Conservation (phyloP, 92 coral and sea anemone species). For the Porites cylindrica region DNA sequence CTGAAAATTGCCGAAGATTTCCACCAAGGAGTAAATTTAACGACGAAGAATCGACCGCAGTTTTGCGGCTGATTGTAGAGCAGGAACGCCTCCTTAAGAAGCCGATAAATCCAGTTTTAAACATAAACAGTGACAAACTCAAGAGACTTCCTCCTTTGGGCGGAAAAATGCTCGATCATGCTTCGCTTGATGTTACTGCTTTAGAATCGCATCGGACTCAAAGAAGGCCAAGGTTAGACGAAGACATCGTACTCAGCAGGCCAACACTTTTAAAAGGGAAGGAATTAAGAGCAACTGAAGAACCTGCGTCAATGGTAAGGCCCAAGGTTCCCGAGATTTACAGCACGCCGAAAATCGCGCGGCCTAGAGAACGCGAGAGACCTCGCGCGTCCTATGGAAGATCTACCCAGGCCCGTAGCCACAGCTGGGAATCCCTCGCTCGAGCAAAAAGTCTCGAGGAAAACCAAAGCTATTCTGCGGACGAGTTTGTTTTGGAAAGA, state of each 20-base stretch:
- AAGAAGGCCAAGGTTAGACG: constrained; percentile 48
- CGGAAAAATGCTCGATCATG: constrained; percentile 56
- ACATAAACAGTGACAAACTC: constrained; percentile 75
- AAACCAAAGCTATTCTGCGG: not conserved
- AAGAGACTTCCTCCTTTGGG: constrained; percentile 88
- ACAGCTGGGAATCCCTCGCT: not conserved
- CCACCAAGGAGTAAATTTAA: constrained; percentile 97
- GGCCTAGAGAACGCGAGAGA: constrained; percentile 79
- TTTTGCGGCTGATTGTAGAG: constrained; percentile 85
- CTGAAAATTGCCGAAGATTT: constrained; percentile 58
- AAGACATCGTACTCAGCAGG: constrained; percentile 69
- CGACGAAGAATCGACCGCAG: constrained; percentile 98
- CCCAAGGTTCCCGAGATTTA: constrained; percentile 82
- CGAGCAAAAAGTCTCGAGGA: constrained; percentile 7
- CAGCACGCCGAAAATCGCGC: constrained; percentile 82
- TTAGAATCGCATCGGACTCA: constrained; percentile 64
- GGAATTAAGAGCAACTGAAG: constrained; percentile 60
- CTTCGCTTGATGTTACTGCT: constrained; percentile 53
- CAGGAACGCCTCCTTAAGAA: constrained; percentile 88
- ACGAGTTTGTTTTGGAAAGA: constrained; percentile 22
- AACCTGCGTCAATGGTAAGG: constrained; percentile 58
- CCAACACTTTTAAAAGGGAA: constrained; percentile 79
- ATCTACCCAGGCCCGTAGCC: constrained; percentile 26
- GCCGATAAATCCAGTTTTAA: constrained; percentile 87
- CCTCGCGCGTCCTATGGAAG: constrained; percentile 88